Evolutionary conservation across 2,888 invertebrate genomes (phyloP), one percentile per base, ranked within the genome.

Genomic region (Cybosia mesomella): DNA sequence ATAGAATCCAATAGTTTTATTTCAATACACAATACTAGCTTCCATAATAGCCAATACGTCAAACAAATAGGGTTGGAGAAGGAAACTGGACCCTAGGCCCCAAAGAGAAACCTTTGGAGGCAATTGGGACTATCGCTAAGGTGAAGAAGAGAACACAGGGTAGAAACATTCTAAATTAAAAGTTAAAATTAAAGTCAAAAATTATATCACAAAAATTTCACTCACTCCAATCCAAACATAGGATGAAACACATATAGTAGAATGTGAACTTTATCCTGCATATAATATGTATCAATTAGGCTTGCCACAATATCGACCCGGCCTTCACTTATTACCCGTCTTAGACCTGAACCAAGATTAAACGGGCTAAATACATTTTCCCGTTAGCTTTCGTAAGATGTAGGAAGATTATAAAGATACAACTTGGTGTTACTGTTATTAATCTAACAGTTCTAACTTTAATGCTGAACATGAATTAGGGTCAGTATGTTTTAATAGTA

Each of bases 281-380:
- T n/a, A 55, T 57, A 34, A 39, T 57, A 55, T 64, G 49, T 64
- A 57, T 32, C 55, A 39, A 64, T 64, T 64, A 64, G 28, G 24
- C 24, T 39, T 24, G 11, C 63, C 36, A 39, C 64, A 57, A 36
- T 24, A 57, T 49, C 49, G 49, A 49, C 28, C 49, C 28, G 61
- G 22, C 62, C 53, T 54, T 10, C n/a, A 15, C 43, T 22, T 61
- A 54, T 54, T 36, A 22, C 63, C 62, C 22, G 49, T 49, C 61
- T 62, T 32, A 32, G 8, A 15, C 36, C 53, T 28, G 53, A 53
- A 61, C 61, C 43, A 28, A n/a, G 39, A 62, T 63, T 63, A 63
- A 54, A 34, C 10, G 24, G 53, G 62, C 53, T 32, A 54, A 53
- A 28, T 49, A 28, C 32, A 59, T 32, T 28, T 61, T 61, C 24